These are phyloP conservation scores for Paedocypris micromegethes DNA, from an alignment of 2,797 vertebrate genomes.

Conservation along the genomic window DNA sequence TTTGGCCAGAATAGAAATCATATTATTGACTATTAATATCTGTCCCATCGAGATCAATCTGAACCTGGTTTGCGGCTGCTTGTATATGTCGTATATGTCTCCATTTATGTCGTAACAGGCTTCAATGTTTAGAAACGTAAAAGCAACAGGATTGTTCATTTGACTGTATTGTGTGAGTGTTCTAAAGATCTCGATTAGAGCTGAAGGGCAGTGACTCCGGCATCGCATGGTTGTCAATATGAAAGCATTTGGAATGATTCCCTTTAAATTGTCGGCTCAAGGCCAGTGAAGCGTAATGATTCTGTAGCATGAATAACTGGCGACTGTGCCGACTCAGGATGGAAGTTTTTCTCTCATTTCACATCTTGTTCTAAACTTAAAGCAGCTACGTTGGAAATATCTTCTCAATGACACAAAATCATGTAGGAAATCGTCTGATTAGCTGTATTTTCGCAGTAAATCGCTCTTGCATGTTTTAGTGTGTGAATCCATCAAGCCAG, in stretches of 20 bases:
- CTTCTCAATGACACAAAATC: no score
- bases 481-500: constrained; percentile 25
- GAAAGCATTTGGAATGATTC: constrained; percentile 29
- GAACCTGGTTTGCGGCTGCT: no score
- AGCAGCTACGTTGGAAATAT: no score
- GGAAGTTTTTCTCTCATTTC: no score
- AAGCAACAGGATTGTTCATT: constrained; percentile 26
- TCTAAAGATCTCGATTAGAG: constrained; percentile 9
- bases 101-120: constrained; percentile 9
- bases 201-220: not conserved
- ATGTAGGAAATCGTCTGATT: no score
- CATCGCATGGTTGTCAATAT: constrained; percentile 20
- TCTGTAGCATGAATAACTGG: constrained; percentile 7
- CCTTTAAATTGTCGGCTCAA: constrained; percentile 26
- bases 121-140: constrained; percentile 17
- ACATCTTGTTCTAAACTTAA: no score
- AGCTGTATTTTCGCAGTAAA: not conserved
- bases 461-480: constrained; percentile 9
- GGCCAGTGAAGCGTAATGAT: constrained; percentile 32
- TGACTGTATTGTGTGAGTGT: not conserved
- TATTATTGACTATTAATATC: no score
- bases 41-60: no score
- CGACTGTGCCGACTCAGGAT: no score
- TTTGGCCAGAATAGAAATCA: no score
- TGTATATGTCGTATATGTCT: not conserved